phyloP scores from a whole-genome alignment of 2,888 invertebrate species.

The Odontocolon sp. region DNA sequence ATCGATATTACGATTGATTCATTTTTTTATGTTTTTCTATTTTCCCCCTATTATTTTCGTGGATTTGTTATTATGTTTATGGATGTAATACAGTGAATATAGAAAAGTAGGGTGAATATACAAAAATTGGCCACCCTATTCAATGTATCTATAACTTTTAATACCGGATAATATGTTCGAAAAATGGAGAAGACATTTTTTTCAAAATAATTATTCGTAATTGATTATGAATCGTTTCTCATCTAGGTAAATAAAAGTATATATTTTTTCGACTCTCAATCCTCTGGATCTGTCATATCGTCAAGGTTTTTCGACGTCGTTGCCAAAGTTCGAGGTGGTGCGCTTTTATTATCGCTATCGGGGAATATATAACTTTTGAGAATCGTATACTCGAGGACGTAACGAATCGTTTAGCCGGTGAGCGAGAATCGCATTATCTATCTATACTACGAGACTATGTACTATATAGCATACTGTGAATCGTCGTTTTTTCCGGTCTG shows the following conservation, averaged over 20 bases:
- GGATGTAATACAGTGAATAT: no score
- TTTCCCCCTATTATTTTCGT: no score
- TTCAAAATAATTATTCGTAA: no score
- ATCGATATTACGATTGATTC: no score
- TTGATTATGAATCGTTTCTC: not conserved
- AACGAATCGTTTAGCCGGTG: conserved; percentile 1
- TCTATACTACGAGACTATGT: conserved; percentile 7
- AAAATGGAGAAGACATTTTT: no score
- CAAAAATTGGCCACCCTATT: no score
- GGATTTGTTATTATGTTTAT: no score
- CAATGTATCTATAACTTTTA: no score
- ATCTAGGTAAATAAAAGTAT: not conserved
- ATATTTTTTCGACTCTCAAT: conserved; percentile 1
- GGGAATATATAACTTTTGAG: not conserved
- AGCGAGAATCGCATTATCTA: conserved; percentile 20
- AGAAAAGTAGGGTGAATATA: no score
- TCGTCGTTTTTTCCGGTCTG: conserved; percentile 50
- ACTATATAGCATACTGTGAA: conserved; percentile 20
- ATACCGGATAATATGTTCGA: no score
- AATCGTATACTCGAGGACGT: conserved; percentile 30
- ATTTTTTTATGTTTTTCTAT: no score
- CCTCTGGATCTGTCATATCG: not conserved
- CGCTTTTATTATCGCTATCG: conserved; percentile 44
- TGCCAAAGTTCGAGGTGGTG: conserved; percentile 45
- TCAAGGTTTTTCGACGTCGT: conserved; percentile 7